phyloP scores from a whole-genome alignment of 1,140 invertebrate genomes.

The Elymnias hypermnestra region DNA sequence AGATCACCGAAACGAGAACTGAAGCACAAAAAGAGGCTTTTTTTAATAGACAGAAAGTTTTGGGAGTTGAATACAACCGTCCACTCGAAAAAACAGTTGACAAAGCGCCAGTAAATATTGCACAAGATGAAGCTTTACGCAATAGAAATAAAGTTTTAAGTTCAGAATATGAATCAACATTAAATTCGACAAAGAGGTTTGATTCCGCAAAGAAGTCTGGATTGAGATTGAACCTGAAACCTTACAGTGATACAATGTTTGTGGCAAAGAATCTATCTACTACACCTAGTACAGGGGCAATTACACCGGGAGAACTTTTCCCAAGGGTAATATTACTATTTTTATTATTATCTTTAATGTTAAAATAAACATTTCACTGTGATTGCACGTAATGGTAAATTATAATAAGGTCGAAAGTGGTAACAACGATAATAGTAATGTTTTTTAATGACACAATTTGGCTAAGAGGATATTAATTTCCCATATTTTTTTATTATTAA shows the following conservation, averaged over 20 bases:
- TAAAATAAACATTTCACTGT: too few relatives aligned
- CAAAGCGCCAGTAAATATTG: conserved; percentile 43
- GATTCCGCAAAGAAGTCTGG: conserved; percentile 40
- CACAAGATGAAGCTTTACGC: conserved; percentile 46
- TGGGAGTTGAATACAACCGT: conserved; percentile 59
- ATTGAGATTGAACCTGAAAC: conserved; percentile 65
- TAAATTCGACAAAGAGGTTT: conserved; percentile 18
- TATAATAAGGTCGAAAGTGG: too few relatives aligned
- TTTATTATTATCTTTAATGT: too few relatives aligned
- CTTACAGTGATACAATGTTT: conserved; percentile 33
- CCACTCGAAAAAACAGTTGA: conserved; percentile 27
- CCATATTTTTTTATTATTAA: too few relatives aligned
- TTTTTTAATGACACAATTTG: too few relatives aligned
- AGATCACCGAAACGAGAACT: too few relatives aligned
- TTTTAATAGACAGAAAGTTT: conserved; percentile 52
- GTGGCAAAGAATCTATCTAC: conserved; percentile 14
- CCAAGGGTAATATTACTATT: conserved; percentile 34
- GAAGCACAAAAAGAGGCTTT: conserved; percentile 60
- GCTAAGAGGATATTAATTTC: too few relatives aligned
- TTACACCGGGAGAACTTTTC: conserved; percentile 63
- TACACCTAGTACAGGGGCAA: conserved; percentile 40
- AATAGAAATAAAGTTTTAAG: conserved; percentile 36
- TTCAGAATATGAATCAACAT: conserved; percentile 35
- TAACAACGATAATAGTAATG: too few relatives aligned
- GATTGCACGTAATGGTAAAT: too few relatives aligned